A percentile compares a stretch with the other conserved stretches of the same genome.
Evolutionary conservation across 2,797 vertebrate genomes (phyloP).

Genomic region (Neopelma chrysocephalum): DNA sequence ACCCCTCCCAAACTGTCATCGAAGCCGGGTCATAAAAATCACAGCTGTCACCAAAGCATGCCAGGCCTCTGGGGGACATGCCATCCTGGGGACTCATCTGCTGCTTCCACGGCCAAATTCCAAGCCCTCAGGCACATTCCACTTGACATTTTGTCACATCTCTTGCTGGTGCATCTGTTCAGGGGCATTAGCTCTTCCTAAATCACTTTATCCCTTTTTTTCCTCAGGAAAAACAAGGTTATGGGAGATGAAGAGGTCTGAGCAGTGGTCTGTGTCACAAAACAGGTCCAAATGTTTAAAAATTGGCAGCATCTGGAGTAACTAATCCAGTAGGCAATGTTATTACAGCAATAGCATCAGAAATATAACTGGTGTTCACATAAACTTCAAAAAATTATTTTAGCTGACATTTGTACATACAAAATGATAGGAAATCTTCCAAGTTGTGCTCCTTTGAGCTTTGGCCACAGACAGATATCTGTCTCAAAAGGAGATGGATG

Average conservation of each 20-base stretch:
- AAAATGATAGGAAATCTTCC: not conserved
- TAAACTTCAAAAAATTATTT: not conserved
- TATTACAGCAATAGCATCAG: not conserved
- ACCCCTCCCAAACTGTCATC: conserved; percentile 85
- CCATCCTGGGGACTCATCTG: conserved; percentile 85
- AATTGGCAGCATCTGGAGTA: not conserved
- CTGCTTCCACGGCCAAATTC: conserved; percentile 82
- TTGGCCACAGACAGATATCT: not conserved
- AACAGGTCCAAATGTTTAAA: not conserved
- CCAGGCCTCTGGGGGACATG: conserved; percentile 82
- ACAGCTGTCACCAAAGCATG: conserved; percentile 89
- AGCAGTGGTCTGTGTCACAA: not conserved
- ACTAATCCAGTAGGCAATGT: not conserved
- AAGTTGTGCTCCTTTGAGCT: not conserved
- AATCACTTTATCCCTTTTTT: conserved; percentile 72
- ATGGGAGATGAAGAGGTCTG: not conserved
- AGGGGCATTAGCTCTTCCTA: conserved; percentile 78
- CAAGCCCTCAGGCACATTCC: conserved; percentile 82
- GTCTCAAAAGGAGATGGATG: not conserved
- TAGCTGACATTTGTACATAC: not conserved
- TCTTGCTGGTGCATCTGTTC: conserved; percentile 82
- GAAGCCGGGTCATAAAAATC: conserved; percentile 89
- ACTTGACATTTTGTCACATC: conserved; percentile 86
- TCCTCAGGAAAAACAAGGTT: not conserved
- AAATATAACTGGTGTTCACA: not conserved